Evolutionary conservation across 1,140 invertebrate genomes (phyloP).

Genomic region (Rhagoletis pomonella): DNA sequence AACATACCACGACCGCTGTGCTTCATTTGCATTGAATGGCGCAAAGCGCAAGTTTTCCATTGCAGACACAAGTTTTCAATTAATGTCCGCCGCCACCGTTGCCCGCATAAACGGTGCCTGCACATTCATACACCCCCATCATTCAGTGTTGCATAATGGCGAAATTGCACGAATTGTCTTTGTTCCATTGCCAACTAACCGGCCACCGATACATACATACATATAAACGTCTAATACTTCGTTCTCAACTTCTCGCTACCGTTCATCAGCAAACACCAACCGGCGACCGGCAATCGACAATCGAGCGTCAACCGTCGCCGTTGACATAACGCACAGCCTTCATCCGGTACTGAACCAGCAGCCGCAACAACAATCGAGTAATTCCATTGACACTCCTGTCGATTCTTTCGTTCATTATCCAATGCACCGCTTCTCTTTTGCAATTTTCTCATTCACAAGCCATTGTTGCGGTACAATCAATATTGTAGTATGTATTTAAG

Average conservation of each 20-base stretch:
- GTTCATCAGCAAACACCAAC: neutral
- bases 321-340: neutral
- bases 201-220: neutral
- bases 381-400: neutral
- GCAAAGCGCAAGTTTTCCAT: slow-evolving; percentile 33
- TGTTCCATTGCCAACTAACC: neutral
- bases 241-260: neutral
- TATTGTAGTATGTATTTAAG: slow-evolving; percentile 34
- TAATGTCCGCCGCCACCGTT: neutral
- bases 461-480: neutral
- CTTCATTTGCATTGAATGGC: slow-evolving; percentile 42
- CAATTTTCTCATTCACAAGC: slow-evolving; percentile 40
- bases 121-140: neutral
- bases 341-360: neutral
- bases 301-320: neutral
- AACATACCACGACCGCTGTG: neutral
- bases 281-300: slow-evolving; percentile 18
- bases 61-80: slow-evolving; percentile 48
- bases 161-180: neutral
- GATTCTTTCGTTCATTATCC: slow-evolving; percentile 39
- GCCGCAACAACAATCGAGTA: neutral
- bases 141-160: neutral
- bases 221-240: neutral
- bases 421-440: slow-evolving; percentile 33
- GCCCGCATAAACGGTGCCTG: neutral